Evolutionary conservation across 2,797 vertebrate species (phyloP), one percentile per base, ranked within the genome.

Genomic region (Sebastes hubbsi): DNA sequence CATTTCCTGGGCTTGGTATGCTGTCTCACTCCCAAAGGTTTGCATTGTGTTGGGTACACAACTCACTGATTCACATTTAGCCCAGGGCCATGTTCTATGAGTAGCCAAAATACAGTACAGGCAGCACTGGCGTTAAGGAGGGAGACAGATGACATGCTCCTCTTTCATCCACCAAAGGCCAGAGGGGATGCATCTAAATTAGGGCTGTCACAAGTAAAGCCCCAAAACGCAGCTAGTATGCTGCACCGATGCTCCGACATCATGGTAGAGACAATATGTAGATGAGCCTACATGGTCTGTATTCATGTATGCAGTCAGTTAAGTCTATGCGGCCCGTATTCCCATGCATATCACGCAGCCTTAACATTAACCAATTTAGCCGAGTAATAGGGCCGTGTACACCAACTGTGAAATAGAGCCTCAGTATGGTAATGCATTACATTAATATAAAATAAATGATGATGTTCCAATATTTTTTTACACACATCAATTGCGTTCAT

Each of bases 11-110:
- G 69, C 75, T 86, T 67, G 69, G 66, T 78, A 62, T 71, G 73
- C 79, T 67, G 61, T 81, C 75, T 83, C 76, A 67, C 64, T 89
- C 86, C 88, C 89, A 80, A 62, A 83, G 84, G 85, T 86, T 87
- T 90, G 81, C 80, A 72, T 83, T 90, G 84, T 87, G 80, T 83
- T 86, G 79, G 87, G 81, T 87, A 89, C 84, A 87, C 80, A 91
- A 80, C 85, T 91, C 81, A 78, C 52, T 85, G 85, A 92, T 85
- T 92, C 90, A 88, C 87, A 89, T 72, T 91, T 87, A 87, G 73
- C 86, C 87, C 42, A 25, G n/a, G 84, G 86, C 70, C 66, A 59
- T 78, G 49, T 85, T 87, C 75, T 75, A 79, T 77, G 76, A 78
- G 77, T 82, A 81, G 74, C 85, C 84, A 85, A 86, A 87, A 86